These are phyloP conservation scores for Furnarius figulus DNA, from an alignment of 2,113 vertebrate genomes.

Conservation along the genomic window DNA sequence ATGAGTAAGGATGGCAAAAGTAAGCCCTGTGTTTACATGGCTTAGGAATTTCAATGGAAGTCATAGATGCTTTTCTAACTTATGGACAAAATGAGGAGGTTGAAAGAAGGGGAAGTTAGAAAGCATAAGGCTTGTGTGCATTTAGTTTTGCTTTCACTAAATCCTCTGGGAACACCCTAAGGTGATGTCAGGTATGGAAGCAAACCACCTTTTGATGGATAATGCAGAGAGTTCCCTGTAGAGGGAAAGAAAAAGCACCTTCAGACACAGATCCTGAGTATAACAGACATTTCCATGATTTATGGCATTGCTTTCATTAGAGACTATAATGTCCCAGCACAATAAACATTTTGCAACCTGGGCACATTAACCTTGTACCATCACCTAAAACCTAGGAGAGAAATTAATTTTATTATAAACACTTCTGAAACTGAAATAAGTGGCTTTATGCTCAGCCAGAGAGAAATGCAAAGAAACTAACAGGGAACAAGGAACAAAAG, in stretches of 20 bases:
- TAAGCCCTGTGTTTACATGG: background rate
- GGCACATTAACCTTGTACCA: background rate
- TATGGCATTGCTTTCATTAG: background rate
- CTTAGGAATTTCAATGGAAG: background rate
- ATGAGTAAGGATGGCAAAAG: background rate
- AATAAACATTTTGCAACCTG: constrained; percentile 10
- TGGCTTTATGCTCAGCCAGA: background rate
- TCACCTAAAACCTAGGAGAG: background rate
- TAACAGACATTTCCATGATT: background rate
- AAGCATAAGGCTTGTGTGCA: background rate
- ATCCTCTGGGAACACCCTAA: background rate
- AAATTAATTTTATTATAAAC: background rate
- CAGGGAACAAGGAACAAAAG: background rate
- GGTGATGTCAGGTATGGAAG: background rate
- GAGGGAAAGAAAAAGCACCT: background rate
- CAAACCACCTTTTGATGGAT: background rate
- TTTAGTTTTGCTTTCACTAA: background rate
- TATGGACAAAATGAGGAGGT: background rate
- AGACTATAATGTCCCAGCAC: background rate
- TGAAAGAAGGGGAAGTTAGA: background rate
- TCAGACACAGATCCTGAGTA: background rate
- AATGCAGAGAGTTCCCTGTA: background rate
- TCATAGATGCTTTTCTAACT: background rate
- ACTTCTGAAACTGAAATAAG: background rate
- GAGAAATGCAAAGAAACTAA: background rate